A percentile compares a stretch with the other conserved stretches of the same genome.
Conservation (phyloP, 2,888 invertebrate species). For the Idaea dimidiata region DNA sequence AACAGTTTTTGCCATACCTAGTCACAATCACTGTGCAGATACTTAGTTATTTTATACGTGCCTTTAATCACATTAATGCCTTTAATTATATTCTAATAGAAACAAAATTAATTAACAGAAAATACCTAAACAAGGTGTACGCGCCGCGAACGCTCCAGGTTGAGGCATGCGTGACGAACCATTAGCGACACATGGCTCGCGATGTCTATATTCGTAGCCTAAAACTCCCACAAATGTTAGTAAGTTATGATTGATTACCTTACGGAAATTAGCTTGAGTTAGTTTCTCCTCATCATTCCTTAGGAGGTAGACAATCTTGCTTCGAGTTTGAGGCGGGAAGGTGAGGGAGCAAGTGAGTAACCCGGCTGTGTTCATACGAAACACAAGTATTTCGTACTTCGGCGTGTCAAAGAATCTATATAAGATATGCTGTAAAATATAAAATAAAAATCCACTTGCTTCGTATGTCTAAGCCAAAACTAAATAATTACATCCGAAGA, state of each 20-base stretch:
- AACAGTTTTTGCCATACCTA: no score
- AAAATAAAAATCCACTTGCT: not conserved
- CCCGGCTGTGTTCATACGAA: slow-evolving; percentile 83
- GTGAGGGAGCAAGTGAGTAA: slow-evolving; percentile 82
- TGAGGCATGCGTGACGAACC: not conserved
- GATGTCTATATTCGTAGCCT: no score
- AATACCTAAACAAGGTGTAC: no score
- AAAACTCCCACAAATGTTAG: no score
- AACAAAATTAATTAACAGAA: no score
- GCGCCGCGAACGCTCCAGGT: not conserved
- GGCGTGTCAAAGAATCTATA: slow-evolving; percentile 61
- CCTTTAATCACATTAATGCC: no score
- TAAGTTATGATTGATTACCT: slow-evolving; percentile 42
- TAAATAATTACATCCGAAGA: no score
- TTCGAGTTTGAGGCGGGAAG: slow-evolving; percentile 82
- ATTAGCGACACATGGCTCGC: not conserved
- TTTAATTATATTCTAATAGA: no score
- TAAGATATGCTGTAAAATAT: slow-evolving; percentile 59
- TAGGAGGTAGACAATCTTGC: slow-evolving; percentile 89
- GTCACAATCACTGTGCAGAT: no score
- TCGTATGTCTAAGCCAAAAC: no score
- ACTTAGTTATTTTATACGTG: no score
- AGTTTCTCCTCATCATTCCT: slow-evolving; percentile 83
- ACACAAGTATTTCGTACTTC: slow-evolving; percentile 74
- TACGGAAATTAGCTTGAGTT: slow-evolving; percentile 79